phyloP scores from a whole-genome alignment of 2,797 vertebrate genomes.

The Crocidura indochinensis region DNA sequence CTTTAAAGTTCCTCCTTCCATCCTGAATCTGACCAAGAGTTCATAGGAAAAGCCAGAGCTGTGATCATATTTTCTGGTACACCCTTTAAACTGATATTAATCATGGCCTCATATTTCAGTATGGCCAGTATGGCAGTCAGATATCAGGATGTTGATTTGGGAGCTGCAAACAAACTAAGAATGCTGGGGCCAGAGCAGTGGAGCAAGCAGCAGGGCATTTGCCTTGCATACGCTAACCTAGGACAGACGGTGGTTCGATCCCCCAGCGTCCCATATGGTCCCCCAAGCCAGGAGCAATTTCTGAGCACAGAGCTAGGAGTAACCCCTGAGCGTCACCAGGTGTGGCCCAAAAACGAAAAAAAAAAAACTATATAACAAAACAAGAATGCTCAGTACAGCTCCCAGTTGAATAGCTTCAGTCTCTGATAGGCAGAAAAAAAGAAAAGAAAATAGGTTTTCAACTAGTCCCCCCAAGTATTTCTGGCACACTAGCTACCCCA shows the following conservation, averaged over 20 bases:
- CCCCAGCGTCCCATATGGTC: no score
- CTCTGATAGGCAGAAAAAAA: conserved; percentile 4
- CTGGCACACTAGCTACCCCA: conserved; percentile 55
- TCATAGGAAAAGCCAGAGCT: conserved; percentile 44
- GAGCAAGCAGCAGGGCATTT: no score
- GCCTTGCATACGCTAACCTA: no score
- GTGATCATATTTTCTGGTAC: not conserved
- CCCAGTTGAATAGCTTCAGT: conserved; percentile 23
- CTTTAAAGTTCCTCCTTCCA: not conserved
- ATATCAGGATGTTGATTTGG: not conserved
- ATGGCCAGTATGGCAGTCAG: conserved; percentile 19
- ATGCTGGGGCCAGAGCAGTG: no score
- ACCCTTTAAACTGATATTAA: conserved; percentile 24
- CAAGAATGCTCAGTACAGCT: conserved; percentile 4
- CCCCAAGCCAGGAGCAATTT: no score
- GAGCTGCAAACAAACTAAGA: not conserved
- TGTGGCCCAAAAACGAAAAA: no score
- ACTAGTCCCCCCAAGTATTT: conserved; percentile 52
- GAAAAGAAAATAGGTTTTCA: conserved; percentile 52
- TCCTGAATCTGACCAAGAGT: not conserved
- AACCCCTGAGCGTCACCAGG: no score
- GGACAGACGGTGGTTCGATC: no score
- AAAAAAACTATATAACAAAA: not conserved
- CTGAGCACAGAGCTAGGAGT: no score
- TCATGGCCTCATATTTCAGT: not conserved